phyloP scores from a whole-genome alignment of 1,140 invertebrate species.

The Sitobion miscanthi region DNA sequence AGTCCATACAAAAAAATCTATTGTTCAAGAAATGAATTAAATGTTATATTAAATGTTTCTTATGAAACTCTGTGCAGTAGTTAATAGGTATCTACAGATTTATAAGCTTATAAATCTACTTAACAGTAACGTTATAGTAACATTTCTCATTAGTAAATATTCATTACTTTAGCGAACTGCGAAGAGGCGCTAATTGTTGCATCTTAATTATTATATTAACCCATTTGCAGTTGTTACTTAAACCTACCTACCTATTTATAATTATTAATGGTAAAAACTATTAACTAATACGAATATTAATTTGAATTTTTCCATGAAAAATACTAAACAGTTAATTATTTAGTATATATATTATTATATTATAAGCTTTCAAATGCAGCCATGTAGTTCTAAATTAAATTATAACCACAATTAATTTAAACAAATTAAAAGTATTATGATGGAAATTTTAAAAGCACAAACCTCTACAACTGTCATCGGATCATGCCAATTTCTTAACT shows the following conservation, averaged over 20 bases:
- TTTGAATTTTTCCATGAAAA: background rate
- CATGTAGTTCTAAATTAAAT: background rate
- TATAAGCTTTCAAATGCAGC: too few species aligned
- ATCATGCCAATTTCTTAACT: background rate
- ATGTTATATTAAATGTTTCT: background rate
- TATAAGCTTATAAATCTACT: background rate
- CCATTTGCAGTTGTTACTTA: background rate
- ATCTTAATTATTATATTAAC: background rate
- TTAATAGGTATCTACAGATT: background rate
- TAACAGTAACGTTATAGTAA: background rate
- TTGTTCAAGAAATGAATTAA: background rate
- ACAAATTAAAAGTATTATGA: background rate
- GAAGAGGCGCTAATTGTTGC: background rate
- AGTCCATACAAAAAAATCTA: background rate
- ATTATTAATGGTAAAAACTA: background rate
- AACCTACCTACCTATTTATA: background rate
- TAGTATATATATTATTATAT: too few species aligned
- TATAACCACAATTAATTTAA: background rate
- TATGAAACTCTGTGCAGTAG: background rate
- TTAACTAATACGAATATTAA: background rate
- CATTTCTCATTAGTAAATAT: background rate
- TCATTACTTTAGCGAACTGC: background rate
- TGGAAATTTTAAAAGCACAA: background rate
- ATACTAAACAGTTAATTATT: too few species aligned
- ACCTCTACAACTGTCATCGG: background rate